phyloP scores from a whole-genome alignment of 2,888 invertebrate species.

The Phyto melanocephala region DNA sequence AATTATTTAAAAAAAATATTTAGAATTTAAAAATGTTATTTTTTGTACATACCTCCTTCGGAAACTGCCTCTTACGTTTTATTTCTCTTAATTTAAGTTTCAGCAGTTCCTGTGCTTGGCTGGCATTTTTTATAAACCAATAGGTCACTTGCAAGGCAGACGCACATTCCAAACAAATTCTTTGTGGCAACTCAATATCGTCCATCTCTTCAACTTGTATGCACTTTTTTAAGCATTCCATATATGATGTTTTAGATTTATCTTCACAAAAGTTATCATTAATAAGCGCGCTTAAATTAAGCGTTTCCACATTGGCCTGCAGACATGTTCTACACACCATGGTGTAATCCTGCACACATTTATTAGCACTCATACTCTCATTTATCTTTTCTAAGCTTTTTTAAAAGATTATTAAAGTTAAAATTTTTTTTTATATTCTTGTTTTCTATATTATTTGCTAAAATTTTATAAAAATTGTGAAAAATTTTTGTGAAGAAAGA shows the following conservation, averaged over 20 bases:
- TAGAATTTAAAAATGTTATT: not conserved
- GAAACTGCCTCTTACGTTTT: slow-evolving; percentile 9
- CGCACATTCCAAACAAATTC: slow-evolving; percentile 72
- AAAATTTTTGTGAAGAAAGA: slow-evolving; percentile 37
- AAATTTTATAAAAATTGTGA: not conserved
- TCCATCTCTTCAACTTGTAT: slow-evolving; percentile 69
- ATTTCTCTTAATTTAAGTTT: slow-evolving; percentile 52
- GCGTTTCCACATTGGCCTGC: slow-evolving; percentile 71
- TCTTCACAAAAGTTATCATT: slow-evolving; percentile 59
- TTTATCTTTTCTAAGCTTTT: not conserved
- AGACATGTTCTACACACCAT: slow-evolving; percentile 74
- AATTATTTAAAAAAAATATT: not conserved
- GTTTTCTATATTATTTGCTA: no score
- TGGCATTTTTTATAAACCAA: slow-evolving; percentile 71
- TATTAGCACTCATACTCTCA: slow-evolving; percentile 51
- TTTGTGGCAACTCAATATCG: slow-evolving; percentile 65
- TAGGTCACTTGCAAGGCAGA: slow-evolving; percentile 72
- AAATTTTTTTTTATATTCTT: not conserved
- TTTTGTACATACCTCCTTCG: slow-evolving; percentile 16
- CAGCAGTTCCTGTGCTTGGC: slow-evolving; percentile 73
- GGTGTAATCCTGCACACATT: slow-evolving; percentile 67
- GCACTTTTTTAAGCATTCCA: slow-evolving; percentile 71
- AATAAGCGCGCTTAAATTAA: slow-evolving; percentile 69
- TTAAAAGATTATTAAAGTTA: not conserved
- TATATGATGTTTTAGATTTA: slow-evolving; percentile 67